Evolutionary conservation across 2,113 vertebrate genomes (phyloP).

Genomic region (Aldabrachelys gigantea): DNA sequence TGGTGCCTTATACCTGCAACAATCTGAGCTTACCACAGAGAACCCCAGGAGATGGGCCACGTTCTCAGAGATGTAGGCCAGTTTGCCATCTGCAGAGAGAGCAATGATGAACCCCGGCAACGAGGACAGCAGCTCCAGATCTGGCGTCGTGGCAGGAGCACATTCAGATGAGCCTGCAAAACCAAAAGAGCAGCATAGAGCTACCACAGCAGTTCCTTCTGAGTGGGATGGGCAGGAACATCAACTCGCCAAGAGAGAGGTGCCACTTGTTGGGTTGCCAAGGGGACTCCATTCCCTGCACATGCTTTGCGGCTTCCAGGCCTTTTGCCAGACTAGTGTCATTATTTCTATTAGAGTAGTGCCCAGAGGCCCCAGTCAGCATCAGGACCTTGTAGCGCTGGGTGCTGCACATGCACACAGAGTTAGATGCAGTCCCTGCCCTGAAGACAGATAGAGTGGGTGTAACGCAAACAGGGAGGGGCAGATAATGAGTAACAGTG

Average conservation of each 20-base stretch:
- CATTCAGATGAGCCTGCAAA: background rate
- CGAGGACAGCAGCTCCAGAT: constrained; percentile 76
- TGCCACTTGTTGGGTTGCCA: background rate
- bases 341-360: background rate
- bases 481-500: background rate
- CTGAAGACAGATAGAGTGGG: background rate
- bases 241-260: background rate
- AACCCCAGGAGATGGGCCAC: constrained; percentile 84
- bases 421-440: background rate
- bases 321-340: background rate
- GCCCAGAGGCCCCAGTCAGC: background rate
- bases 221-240: background rate
- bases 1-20: fast-evolving
- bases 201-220: background rate
- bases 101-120: constrained; percentile 86
- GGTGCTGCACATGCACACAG: background rate
- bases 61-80: constrained; percentile 86
- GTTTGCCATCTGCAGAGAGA: constrained; percentile 72
- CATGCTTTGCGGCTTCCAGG: background rate
- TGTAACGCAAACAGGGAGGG: background rate
- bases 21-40: constrained; percentile 80
- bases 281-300: background rate
- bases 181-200: background rate
- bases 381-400: background rate
- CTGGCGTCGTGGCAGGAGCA: fast-evolving